These are phyloP conservation scores for Charadrius vociferus DNA, from an alignment of 2,113 vertebrate species.

Conservation along the genomic window DNA sequence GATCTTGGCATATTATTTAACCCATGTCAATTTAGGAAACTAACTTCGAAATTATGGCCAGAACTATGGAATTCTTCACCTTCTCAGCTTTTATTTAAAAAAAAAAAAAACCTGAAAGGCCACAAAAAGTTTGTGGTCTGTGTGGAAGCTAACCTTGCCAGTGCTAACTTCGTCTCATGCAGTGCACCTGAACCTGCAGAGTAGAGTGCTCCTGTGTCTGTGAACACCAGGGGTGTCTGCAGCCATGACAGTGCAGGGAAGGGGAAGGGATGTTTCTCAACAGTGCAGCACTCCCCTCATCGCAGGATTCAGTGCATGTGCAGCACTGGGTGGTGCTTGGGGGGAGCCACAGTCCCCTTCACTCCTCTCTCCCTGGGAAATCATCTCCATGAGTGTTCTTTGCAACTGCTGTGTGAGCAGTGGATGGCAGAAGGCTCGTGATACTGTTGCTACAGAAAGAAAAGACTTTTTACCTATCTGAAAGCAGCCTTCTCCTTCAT, in stretches of 20 bases:
- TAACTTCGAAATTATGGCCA: not conserved
- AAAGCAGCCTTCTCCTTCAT: not conserved
- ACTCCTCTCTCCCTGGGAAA: not conserved
- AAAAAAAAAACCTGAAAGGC: not conserved
- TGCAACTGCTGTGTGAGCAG: not conserved
- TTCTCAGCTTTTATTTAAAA: not conserved
- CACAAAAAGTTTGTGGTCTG: not conserved
- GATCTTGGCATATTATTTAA: not conserved
- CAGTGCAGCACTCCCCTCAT: not conserved
- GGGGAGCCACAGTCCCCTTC: not conserved
- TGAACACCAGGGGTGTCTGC: fast-evolving
- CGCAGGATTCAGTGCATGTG: not conserved
- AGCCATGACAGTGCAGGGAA: not conserved
- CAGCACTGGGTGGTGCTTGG: not conserved
- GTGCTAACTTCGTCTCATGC: not conserved
- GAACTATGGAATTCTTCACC: not conserved
- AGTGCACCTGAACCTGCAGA: not conserved
- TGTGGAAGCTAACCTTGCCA: not conserved
- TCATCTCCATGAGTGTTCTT: not conserved
- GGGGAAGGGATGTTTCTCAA: not conserved
- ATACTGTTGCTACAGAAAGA: not conserved
- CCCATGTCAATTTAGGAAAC: not conserved
- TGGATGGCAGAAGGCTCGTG: not conserved
- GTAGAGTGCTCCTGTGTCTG: not conserved
- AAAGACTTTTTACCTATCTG: not conserved